phyloP scores from a whole-genome alignment of 2,113 vertebrate species.

The Trichomycterus rosablanca region DNA sequence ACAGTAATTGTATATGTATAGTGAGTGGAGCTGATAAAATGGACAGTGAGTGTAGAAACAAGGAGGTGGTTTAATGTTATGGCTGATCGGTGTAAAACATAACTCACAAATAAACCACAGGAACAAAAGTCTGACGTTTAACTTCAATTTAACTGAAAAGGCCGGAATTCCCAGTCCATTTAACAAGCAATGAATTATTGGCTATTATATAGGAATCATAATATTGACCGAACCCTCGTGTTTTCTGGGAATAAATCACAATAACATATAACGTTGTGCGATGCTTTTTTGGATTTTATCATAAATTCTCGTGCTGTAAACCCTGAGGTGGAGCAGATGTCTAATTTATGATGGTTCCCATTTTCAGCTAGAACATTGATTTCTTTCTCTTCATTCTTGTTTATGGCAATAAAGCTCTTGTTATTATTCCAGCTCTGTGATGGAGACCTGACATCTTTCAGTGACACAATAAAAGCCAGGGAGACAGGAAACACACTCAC shows the following conservation, averaged over 20 bases:
- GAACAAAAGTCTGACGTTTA: conserved; percentile 19
- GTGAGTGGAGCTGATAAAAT: no score
- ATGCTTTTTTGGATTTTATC: conserved; percentile 8
- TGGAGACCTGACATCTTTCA: conserved; percentile 23
- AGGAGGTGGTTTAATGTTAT: no score
- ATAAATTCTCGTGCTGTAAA: conserved; percentile 3
- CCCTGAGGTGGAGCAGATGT: conserved; percentile 4
- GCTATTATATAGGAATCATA: conserved; percentile 4
- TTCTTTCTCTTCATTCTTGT: conserved; percentile 14
- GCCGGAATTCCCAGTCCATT: conserved; percentile 17
- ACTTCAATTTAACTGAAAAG: conserved; percentile 27
- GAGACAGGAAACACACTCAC: conserved; percentile 11
- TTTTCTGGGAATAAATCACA: not conserved
- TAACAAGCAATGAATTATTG: conserved; percentile 24
- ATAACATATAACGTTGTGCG: not conserved
- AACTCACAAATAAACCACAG: conserved; percentile 12
- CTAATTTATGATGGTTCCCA: not conserved
- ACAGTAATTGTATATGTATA: no score
- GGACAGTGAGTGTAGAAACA: no score
- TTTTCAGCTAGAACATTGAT: conserved; percentile 6
- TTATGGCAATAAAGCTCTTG: conserved; percentile 14
- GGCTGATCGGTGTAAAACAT: conserved; percentile 25
- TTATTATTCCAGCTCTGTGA: conserved; percentile 5
- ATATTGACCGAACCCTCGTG: conserved; percentile 3
- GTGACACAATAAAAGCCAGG: not conserved